Percentiles rank a stretch among this genome's conserved stretches.
Conservation (phyloP, 2,113 vertebrate genomes). For the Hipposideros armiger region DNA sequence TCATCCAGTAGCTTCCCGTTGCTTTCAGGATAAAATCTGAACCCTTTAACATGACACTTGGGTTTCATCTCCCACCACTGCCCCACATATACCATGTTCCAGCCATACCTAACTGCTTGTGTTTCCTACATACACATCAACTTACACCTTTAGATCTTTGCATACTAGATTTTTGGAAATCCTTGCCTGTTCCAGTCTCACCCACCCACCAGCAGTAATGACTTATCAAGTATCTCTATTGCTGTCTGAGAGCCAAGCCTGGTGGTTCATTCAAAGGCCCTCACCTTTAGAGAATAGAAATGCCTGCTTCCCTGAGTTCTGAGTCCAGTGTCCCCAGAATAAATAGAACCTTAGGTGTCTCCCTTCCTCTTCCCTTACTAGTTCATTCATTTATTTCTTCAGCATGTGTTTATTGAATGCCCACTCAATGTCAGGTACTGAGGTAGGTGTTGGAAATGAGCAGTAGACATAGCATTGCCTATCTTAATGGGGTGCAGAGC, state of each 20-base stretch:
- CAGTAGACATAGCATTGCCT: background rate
- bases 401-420: background rate
- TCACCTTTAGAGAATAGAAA: background rate
- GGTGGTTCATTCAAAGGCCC: background rate
- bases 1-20: background rate
- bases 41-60: background rate
- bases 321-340: background rate
- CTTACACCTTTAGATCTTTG: background rate
- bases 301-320: background rate
- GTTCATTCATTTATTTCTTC: background rate
- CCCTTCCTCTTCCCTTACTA: background rate
- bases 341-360: background rate
- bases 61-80: background rate
- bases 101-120: background rate
- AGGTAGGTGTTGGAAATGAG: background rate
- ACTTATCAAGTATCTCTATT: background rate
- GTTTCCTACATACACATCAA: background rate
- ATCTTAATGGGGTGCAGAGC: background rate
- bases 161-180: background rate
- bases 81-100: no score
- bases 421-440: background rate
- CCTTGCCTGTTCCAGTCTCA: background rate
- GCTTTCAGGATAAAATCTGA: slow-evolving; percentile 19
- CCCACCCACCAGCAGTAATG: background rate
- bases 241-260: background rate